Base-by-base conservation (phyloP, 1,140 invertebrate species). In the Anoplophora glabripennis region DNA sequence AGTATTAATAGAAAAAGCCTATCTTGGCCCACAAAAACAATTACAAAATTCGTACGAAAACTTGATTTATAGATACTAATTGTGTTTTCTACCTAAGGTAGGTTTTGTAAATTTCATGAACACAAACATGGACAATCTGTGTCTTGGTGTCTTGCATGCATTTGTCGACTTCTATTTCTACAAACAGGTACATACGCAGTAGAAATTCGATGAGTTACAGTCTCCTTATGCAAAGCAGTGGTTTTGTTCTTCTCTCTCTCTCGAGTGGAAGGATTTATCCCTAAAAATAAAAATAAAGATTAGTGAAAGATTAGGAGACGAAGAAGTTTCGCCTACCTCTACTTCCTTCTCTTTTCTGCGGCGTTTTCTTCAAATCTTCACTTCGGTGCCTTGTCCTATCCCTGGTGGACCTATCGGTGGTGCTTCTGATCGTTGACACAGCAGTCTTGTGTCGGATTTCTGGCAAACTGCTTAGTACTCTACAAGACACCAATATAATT, bases 401-500 rank as follows among this genome's bases (percentile, higher is more conserved):
- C 47, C 69, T 67, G n/a, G 62, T 53, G 37, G 61, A 53, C 56
- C 73, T 75, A 52, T 76, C 73, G 18, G 73, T 69, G n/a, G 71
- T 75, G 52, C 71, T 76, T 53, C 72, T 70, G 42, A 78, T 78
- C 0, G 76, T 76, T 7, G 75, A 76, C 45, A 78, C 62, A 1
- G 75, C 76, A 3, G 75, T 77, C 67, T 76, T 77, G 52, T 77
- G 76, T 37, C 73, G 64, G 35, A 76, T 77, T 70, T 77, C 76
- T 35, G 75, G 74, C 52, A 76, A 58, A 53, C 63, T 61, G 0
- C 60, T 45, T 36, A 61, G 33, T 41, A 67, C 53, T 42, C 66
- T 67, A 53, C 9, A 61, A 57, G 46, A 66, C 46, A 52, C 15
- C 12, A 17, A 33, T 53, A 5, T n/a, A 46, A 46, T 18, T 18